Conservation (phyloP, 2,797 vertebrate species). For the Spea hammondii region DNA sequence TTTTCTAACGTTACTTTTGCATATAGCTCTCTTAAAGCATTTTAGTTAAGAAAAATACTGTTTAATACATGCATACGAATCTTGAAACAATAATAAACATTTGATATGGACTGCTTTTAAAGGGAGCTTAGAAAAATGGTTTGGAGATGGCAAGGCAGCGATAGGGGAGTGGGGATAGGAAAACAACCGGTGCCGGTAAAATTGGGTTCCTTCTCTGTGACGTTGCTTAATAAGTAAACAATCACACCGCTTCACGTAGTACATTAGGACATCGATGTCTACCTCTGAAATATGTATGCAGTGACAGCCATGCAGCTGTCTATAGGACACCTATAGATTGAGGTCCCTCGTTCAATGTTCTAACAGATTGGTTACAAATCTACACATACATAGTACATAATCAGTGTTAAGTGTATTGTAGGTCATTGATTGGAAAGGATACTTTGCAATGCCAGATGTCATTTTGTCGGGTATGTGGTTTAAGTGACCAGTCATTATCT, state of each 20-base stretch:
- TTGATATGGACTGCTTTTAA: not conserved
- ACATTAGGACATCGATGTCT: no score
- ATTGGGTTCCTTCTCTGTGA: not conserved
- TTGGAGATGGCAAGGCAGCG: not conserved
- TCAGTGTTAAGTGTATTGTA: not conserved
- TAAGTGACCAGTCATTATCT: constrained; percentile 19
- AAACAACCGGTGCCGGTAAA: not conserved
- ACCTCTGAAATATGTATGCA: no score
- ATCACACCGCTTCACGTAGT: no score
- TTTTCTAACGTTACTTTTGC: constrained; percentile 7
- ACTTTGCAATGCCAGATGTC: not conserved
- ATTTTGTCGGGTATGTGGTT: not conserved
- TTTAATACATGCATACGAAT: no score
- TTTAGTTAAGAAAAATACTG: constrained; percentile 3
- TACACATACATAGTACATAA: no score
- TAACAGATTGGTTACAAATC: no score
- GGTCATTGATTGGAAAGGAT: constrained; percentile 16
- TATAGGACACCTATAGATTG: no score
- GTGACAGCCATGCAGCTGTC: no score
- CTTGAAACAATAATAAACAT: not conserved
- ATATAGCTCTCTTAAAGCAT: constrained; percentile 13
- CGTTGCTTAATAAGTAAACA: no score
- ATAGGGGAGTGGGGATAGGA: no score
- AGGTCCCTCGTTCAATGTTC: no score
- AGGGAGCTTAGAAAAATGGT: not conserved